phyloP scores from a whole-genome alignment of 2,113 vertebrate species.

The Rhodinocichla rosea region DNA sequence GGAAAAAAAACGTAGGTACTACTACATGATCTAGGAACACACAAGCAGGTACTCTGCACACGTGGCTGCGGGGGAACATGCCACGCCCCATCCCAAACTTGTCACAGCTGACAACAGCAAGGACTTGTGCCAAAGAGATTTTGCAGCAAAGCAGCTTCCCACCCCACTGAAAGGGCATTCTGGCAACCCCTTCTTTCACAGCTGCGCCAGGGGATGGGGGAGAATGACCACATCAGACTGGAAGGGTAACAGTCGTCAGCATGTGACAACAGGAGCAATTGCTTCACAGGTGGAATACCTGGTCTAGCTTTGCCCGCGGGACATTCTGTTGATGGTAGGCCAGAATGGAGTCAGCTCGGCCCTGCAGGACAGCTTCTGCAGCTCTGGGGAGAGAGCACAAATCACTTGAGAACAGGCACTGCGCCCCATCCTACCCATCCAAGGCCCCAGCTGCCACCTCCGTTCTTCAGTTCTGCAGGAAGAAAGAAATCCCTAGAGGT shows the following conservation, averaged over 20 bases:
- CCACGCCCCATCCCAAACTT: neutral
- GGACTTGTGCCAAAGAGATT: neutral
- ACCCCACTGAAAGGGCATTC: neutral
- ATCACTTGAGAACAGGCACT: neutral
- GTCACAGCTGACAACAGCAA: neutral
- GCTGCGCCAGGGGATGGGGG: neutral
- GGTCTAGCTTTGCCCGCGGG: constrained; percentile 87
- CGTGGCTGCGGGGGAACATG: fast-evolving
- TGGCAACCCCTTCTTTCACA: neutral
- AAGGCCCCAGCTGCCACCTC: neutral
- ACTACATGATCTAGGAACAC: neutral
- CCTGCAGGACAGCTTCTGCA: constrained; percentile 93
- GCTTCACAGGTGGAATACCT: constrained; percentile 71
- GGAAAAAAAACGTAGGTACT: neutral
- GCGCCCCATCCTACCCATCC: neutral
- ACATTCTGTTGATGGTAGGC: constrained; percentile 96
- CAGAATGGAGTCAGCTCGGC: constrained; percentile 91
- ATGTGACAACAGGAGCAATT: fast-evolving
- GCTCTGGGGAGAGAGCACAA: constrained; percentile 78
- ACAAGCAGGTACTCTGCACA: neutral
- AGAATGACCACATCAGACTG: neutral
- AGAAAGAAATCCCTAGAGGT: neutral
- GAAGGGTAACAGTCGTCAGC: neutral
- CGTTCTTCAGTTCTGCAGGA: fast-evolving
- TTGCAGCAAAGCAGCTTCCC: neutral